phyloP scores from a whole-genome alignment of 2,113 vertebrate species.

The Tonatia bakeri region DNA sequence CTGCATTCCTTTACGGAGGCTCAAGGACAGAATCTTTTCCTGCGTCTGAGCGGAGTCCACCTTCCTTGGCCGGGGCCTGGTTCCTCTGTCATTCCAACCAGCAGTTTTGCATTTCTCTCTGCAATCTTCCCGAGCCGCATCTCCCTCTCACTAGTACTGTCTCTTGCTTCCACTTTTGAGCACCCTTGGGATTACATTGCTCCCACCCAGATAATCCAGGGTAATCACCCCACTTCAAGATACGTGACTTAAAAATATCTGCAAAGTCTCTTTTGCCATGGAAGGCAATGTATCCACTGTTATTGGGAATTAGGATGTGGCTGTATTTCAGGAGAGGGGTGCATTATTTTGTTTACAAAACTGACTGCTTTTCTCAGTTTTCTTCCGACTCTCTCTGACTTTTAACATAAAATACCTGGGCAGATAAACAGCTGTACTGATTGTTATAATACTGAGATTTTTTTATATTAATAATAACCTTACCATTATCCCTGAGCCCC shows the following conservation, averaged over 20 bases:
- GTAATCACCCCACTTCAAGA: neutral
- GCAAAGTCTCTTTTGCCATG: neutral
- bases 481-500: neutral
- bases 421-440: neutral
- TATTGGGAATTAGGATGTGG: neutral
- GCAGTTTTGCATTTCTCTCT: neutral
- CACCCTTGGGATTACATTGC: neutral
- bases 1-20: neutral
- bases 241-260: neutral
- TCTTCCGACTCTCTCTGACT: neutral
- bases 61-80: neutral
- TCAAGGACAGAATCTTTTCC: neutral
- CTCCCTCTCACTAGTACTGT: neutral
- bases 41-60: neutral
- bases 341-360: neutral
- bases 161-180: neutral
- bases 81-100: neutral
- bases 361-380: neutral
- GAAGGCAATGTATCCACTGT: too few relatives aligned
- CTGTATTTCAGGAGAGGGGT: neutral
- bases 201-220: neutral
- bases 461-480: neutral
- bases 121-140: neutral
- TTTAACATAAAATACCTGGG: neutral
- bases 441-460: neutral